Evolutionary conservation across 2,797 vertebrate genomes (phyloP).

Genomic region (Pelochelys cantorii): DNA sequence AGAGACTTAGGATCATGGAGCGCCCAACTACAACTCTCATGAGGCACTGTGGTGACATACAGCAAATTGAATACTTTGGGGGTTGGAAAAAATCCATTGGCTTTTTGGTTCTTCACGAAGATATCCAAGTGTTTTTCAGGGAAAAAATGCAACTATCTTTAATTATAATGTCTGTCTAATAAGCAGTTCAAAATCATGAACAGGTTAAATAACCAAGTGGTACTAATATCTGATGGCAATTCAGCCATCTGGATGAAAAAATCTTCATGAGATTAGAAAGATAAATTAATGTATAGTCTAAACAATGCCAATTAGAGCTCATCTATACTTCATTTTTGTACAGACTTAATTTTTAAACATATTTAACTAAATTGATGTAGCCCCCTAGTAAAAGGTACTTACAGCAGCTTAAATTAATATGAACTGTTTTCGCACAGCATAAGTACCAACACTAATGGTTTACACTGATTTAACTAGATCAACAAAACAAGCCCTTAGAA

Average conservation of each 20-base stretch:
- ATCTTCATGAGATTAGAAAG: neutral
- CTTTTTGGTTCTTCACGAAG: neutral
- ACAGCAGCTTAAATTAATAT: neutral
- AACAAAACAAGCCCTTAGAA: neutral
- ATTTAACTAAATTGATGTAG: neutral
- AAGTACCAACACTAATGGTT: accelerated
- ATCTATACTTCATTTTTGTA: neutral
- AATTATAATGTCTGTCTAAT: neutral
- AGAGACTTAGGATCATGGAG: neutral
- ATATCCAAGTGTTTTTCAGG: neutral
- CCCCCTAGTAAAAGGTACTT: neutral
- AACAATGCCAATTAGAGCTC: neutral
- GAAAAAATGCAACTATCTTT: neutral
- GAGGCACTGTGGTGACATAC: neutral
- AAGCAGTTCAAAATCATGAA: neutral
- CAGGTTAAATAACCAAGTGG: neutral
- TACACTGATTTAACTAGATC: neutral
- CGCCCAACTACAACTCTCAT: neutral
- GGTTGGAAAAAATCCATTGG: neutral
- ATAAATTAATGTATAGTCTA: neutral
- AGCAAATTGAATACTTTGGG: neutral
- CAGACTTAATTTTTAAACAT: neutral
- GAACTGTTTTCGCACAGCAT: neutral
- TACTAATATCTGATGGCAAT: neutral
- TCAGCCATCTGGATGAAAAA: neutral